Base-by-base conservation (phyloP, 2,888 invertebrate genomes). In the Caenorhabditis angaria region DNA sequence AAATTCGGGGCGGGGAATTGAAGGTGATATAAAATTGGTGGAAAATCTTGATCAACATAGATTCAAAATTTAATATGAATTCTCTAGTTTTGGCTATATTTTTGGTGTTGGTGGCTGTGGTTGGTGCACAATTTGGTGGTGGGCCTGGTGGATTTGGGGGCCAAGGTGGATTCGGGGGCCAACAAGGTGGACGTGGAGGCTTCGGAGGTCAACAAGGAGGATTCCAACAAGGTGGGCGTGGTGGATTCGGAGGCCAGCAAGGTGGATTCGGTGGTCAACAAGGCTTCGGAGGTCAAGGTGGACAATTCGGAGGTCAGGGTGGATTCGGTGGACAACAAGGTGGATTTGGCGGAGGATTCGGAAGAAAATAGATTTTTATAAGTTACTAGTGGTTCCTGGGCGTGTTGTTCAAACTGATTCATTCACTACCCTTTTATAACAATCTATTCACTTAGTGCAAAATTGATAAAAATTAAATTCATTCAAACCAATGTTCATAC, bases 121-220 rank as follows among this genome's bases (percentile, higher is more conserved):
- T 41, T 41, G 41, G 10, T 18, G 41, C 41, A 10, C 25, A 27
- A 20, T 53, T 53, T 53, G 53, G 53, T 20, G 53, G 53, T 3
- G 20, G 20, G n/a, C 53, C 12, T 20, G 53, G 53, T 20, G 53
- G 53, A 8, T 53, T 53, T 18, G 53, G 53, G 2, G 53, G 53
- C 2, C 53, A 53, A 27, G 53, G 53, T 14, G 53, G 53, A 6
- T 53, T 53, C 22, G 53, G 53, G 3, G 53, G 53, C 10, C 53
- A 50, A 50, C 50, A 53, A 53, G 53, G n/a, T n/a, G n/a, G n/a
- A n/a, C n/a, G n/a, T n/a, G n/a, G 53, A 53, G 53, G 53, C 22
- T 50, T 50, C 50, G 50, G 50, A 50, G 50, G 50, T 8, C 50
- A 50, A 50, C 53, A 53, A 27, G 53, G 53, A 3, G 53, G 53